Conservation (phyloP, 2,797 vertebrate genomes). For the Nasua narica region DNA sequence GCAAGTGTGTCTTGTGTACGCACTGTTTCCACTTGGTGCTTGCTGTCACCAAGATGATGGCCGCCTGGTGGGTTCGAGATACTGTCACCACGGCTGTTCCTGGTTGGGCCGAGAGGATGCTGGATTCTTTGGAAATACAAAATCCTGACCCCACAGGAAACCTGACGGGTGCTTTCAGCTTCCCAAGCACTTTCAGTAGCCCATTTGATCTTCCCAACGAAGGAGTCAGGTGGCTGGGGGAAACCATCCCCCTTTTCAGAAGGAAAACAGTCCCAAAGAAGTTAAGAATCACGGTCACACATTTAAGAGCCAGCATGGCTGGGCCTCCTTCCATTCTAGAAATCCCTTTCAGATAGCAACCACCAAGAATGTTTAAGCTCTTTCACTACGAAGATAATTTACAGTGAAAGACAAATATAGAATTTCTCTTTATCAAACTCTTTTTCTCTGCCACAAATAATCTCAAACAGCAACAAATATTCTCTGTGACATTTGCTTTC, state of each 20-base stretch:
- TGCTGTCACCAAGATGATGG: neutral
- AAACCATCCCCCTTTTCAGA: neutral
- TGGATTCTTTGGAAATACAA: neutral
- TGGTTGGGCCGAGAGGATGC: neutral
- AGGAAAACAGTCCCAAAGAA: neutral
- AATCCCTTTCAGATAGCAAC: neutral
- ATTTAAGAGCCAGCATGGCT: neutral
- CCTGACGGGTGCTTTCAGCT: neutral
- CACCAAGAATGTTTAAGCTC: neutral
- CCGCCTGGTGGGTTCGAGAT: neutral
- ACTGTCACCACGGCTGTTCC: accelerated
- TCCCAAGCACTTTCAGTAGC: neutral
- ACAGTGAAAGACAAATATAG: neutral
- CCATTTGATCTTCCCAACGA: neutral
- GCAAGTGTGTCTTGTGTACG: neutral
- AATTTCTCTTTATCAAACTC: neutral
- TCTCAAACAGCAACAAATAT: neutral
- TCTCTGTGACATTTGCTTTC: neutral
- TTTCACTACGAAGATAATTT: neutral
- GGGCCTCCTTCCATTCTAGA: neutral
- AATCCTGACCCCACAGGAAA: neutral
- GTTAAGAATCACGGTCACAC: neutral
- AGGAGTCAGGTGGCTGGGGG: neutral
- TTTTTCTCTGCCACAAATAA: neutral
- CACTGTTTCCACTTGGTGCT: neutral